A percentile compares a stretch with the other conserved stretches of the same genome.
phyloP scores from a whole-genome alignment of 2,888 invertebrate genomes.

The Agrochola circellaris region DNA sequence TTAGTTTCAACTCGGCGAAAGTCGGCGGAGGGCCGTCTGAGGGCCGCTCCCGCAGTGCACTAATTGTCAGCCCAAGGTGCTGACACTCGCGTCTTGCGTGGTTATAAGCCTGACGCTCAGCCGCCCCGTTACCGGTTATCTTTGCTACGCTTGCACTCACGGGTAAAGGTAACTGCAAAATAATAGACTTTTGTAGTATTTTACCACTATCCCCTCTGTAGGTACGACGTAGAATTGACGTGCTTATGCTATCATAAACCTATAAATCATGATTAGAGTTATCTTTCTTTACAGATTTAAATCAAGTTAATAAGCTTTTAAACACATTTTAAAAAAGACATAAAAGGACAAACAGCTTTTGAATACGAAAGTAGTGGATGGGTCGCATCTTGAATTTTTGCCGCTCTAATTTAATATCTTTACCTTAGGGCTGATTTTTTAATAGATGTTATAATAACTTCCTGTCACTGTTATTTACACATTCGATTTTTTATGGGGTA shows the following conservation, averaged over 20 bases:
- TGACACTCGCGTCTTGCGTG: constrained; percentile 61
- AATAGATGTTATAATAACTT: no score
- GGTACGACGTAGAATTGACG: not conserved
- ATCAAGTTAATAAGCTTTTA: not conserved
- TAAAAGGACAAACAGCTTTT: no score
- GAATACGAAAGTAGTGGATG: not conserved
- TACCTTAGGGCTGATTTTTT: not conserved
- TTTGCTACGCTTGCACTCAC: constrained; percentile 31
- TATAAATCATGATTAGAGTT: not conserved
- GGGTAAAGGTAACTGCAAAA: constrained; percentile 26
- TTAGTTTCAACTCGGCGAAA: constrained; percentile 74
- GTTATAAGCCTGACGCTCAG: constrained; percentile 43
- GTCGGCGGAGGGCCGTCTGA: constrained; percentile 80
- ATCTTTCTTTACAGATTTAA: not conserved
- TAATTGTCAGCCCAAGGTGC: constrained; percentile 80
- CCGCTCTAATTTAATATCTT: not conserved
- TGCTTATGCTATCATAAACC: not conserved
- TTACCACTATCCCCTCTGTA: not conserved
- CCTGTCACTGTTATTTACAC: no score
- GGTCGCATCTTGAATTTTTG: not conserved
- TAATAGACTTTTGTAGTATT: constrained; percentile 2
- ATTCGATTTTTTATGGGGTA: no score
- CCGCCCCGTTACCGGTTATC: constrained; percentile 41
- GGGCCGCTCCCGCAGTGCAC: constrained; percentile 73
- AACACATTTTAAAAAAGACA: not conserved